phyloP scores from a whole-genome alignment of 2,113 vertebrate species.

The Mastomys coucha region DNA sequence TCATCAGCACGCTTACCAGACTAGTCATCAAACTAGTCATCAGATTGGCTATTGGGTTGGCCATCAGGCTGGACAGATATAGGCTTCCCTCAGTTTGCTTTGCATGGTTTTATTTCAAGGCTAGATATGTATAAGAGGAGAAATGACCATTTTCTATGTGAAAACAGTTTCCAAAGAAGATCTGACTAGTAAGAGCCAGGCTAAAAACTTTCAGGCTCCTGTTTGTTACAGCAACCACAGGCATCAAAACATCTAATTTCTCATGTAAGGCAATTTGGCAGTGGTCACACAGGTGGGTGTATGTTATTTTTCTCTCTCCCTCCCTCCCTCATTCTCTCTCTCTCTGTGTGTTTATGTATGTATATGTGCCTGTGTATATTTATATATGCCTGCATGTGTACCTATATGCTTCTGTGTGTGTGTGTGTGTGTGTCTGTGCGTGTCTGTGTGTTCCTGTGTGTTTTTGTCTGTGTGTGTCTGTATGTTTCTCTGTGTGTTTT shows the following conservation, averaged over 20 bases:
- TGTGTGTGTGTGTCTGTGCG: not conserved
- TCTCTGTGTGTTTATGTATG: no score
- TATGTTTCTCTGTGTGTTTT: no score
- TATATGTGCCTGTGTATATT: no score
- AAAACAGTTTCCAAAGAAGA: not conserved
- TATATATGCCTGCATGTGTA: no score
- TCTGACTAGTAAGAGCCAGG: not conserved
- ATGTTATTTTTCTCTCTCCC: no score
- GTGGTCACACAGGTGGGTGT: not conserved
- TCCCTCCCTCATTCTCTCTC: no score
- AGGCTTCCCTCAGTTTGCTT: constrained; percentile 5
- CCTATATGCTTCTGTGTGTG: no score
- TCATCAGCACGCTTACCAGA: no score
- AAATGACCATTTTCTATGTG: not conserved
- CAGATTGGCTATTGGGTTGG: not conserved
- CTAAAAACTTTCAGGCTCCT: not conserved
- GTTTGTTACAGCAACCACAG: not conserved
- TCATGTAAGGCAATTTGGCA: not conserved
- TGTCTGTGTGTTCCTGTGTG: no score
- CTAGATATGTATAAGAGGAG: not conserved
- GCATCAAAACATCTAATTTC: not conserved
- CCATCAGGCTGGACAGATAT: not conserved
- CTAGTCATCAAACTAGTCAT: not conserved
- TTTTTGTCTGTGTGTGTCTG: not conserved
- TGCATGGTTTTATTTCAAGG: constrained; percentile 36